Evolutionary conservation across 2,888 invertebrate species (phyloP), one percentile per base, ranked within the genome.

Genomic region (Andrena praecox): DNA sequence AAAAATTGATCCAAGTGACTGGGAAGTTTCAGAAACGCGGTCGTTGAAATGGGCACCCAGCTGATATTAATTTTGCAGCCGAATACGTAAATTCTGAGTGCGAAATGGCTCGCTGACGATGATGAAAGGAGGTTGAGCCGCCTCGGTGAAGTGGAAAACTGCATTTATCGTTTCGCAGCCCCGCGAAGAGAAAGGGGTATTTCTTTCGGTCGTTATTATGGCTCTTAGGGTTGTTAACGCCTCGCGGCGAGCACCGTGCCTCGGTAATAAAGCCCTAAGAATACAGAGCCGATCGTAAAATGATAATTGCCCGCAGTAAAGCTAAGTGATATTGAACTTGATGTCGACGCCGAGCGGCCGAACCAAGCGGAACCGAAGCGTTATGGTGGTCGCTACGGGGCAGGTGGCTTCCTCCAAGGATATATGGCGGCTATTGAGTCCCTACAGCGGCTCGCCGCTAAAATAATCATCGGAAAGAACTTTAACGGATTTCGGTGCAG

Each of bases 311-410:
- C 56, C 86, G 90, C 87, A 90, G 90, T 93, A 93, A 93, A 93
- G 90, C 92, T 93, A 93, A 93, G 93, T 93, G 93, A 93, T 93
- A 93, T 93, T 93, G 93, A 93, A 93, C 93, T 92, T 93, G 91
- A 92, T 91, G 91, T 91, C 90, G 90, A 90, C 84, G 74, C 76
- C 84, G 82, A 83, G 84, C 75, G 80, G 82, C 52, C 81, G 79
- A 84, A 83, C 81, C 77, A 76, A 87, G 81, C 82, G 71, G 80
- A 89, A 85, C 73, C 85, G 85, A 80, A 86, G 64, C 81, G 74
- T 86, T 88, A 86, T 80, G 56, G 81, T 73, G 79, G 63, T 64
- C 67, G 33, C 24, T 10, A 69, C 75, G 64, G 31, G 72, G 69
- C 82, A 88, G 80, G 82, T 86, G 84, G 75, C 74, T 77, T 79